These are phyloP conservation scores for Habropoda laboriosa DNA, from an alignment of 1,140 invertebrate species.

Conservation along the genomic window DNA sequence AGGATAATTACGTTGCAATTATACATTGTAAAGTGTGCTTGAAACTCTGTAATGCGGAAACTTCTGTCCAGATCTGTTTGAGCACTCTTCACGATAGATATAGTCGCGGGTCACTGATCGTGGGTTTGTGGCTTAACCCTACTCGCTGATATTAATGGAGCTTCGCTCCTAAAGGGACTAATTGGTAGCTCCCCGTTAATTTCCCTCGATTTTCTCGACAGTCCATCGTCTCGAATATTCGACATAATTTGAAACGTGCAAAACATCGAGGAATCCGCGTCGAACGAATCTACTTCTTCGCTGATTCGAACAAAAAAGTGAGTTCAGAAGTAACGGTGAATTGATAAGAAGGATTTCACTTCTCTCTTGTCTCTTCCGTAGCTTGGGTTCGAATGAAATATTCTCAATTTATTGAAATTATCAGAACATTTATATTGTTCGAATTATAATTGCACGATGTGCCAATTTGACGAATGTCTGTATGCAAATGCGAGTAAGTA, in stretches of 20 bases:
- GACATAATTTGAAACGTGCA: background rate
- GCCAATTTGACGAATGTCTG: no score
- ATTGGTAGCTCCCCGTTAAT: slow-evolving; percentile 24
- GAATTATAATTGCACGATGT: no score
- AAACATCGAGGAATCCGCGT: background rate
- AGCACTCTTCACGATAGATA: slow-evolving; percentile 18
- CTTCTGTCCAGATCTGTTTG: slow-evolving; percentile 13
- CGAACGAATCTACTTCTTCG: background rate
- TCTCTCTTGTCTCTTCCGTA: no score
- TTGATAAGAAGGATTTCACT: no score
- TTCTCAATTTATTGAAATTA: no score
- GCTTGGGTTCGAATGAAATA: no score
- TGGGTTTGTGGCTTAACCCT: slow-evolving; percentile 38
- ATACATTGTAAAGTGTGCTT: background rate
- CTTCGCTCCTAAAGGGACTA: slow-evolving; percentile 4
- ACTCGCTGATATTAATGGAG: slow-evolving; percentile 19
- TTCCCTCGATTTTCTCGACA: slow-evolving; percentile 2
- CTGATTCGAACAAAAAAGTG: no score
- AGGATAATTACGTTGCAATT: slow-evolving; percentile 33
- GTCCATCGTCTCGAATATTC: background rate
- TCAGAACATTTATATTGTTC: no score
- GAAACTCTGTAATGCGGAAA: slow-evolving; percentile 26
- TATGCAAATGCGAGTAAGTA: no score
- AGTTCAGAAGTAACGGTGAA: no score
- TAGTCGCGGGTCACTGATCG: slow-evolving; percentile 26